phyloP scores from a whole-genome alignment of 2,113 vertebrate genomes.

The Leptobrachium ailaonicum region DNA sequence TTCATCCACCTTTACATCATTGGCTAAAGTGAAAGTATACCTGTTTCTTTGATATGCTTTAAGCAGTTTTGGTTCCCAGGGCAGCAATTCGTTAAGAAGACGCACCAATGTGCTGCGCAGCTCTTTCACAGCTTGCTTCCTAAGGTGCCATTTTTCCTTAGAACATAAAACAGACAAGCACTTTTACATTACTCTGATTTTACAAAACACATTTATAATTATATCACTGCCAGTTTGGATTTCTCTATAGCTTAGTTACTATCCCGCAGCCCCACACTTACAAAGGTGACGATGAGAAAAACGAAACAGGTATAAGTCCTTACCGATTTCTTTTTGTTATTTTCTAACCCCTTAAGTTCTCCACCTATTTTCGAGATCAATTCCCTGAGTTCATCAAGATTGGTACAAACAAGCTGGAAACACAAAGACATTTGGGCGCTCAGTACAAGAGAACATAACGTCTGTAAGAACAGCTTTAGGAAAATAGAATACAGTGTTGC shows the following conservation, averaged over 20 bases:
- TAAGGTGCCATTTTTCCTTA: conserved; percentile 87
- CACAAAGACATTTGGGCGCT: conserved; percentile 15
- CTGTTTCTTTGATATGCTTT: conserved; percentile 97
- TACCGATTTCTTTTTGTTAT: conserved; percentile 95
- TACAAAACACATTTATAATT: no score
- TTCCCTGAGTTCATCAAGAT: conserved; percentile 91
- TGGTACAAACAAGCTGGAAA: conserved; percentile 93
- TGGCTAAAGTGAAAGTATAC: conserved; percentile 62
- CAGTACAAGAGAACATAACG: background rate
- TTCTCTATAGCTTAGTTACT: background rate
- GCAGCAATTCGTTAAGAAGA: conserved; percentile 92
- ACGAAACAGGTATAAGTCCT: conserved; percentile 57
- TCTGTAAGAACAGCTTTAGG: no score
- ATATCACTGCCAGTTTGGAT: background rate
- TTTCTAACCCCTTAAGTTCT: conserved; percentile 91
- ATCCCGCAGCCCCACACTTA: background rate
- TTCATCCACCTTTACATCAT: no score
- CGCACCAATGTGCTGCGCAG: conserved; percentile 91
- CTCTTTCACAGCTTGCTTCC: conserved; percentile 91
- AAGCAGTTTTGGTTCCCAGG: conserved; percentile 95
- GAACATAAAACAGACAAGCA: conserved; percentile 37
- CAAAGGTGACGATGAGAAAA: background rate
- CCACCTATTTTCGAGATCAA: conserved; percentile 95
- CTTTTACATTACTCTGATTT: no score
- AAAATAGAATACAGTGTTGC: no score